Base-by-base conservation (phyloP, 2,113 vertebrate species). In the Cyanoramphus novaezelandiae region DNA sequence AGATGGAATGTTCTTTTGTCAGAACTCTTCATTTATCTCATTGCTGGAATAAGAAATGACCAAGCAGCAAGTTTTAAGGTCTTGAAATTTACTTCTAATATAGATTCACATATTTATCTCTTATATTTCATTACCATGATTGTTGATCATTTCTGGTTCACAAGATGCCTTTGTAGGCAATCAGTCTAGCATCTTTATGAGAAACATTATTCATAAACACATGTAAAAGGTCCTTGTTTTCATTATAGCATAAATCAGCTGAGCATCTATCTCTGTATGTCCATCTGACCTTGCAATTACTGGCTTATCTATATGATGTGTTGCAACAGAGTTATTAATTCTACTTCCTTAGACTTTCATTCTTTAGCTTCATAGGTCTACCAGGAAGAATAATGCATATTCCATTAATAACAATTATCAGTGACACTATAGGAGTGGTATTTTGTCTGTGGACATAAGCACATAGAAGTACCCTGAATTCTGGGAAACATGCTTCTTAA, bases 271-370 rank as follows among this genome's bases (percentile, higher is more conserved):
- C 95, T 97, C 37, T 33, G 92, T 67, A 79, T 9, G 12, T 75
- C 84, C 95, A 95, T 96, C 96, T 98, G 97, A 98, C 96, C 97
- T 94, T 94, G 95, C 96, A 98, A 97, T 98, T 97, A 97, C 95
- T 95, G 91, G 50, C 90, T 95, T 97, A 97, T 96, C 90, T 94
- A 33, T 81, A 79, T 90, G 92, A 97, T 96, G 55, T 85, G 97
- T 93, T 97, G 90, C 78, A 70, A 96, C 83, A 53, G 76, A 96
- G 88, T 96, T 96, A 97, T 97, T 98, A 96, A 98, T 97, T 98
- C 65, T 62, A 79, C 84, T 96, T 97, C 90, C 89, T 97, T 93
- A 92, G 81, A 88, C 88, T 97, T 97, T 87, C 71, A 95, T 96
- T 96, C 94, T 96, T 97, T 78, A 53, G 23, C 67, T 94, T 84